Evolutionary conservation across 2,888 invertebrate species (phyloP).

Genomic region (Periphyllus acericola): DNA sequence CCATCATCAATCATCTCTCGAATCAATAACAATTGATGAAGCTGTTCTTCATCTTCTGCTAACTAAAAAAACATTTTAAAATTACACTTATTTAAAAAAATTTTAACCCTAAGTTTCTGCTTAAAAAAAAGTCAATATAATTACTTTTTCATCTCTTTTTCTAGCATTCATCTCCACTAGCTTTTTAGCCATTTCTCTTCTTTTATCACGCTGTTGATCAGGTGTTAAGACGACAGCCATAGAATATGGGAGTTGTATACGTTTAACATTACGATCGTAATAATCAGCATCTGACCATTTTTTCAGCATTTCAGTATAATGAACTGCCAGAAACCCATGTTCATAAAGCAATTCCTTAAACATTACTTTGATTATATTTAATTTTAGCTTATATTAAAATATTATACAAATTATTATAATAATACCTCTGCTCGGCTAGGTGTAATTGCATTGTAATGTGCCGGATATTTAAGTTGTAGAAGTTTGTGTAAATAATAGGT

Average conservation of each 20-base stretch:
- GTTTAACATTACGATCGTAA: constrained; percentile 83
- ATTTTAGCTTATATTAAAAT: no score
- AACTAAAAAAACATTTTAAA: constrained; percentile 69
- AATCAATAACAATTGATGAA: constrained; percentile 79
- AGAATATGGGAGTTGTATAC: constrained; percentile 86
- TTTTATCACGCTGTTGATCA: constrained; percentile 87
- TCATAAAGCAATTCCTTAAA: constrained; percentile 80
- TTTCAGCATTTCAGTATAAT: constrained; percentile 82
- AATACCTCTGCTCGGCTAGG: constrained; percentile 82
- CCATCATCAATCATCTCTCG: constrained; percentile 82
- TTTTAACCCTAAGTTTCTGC: neutral
- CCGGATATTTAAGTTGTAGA: constrained; percentile 92
- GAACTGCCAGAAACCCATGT: constrained; percentile 80
- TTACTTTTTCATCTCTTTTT: constrained; percentile 83
- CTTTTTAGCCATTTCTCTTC: constrained; percentile 84
- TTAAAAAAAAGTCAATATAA: neutral
- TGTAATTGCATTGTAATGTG: constrained; percentile 87
- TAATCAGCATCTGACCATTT: constrained; percentile 85
- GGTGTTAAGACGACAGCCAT: constrained; percentile 73
- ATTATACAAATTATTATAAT: neutral
- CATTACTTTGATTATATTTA: constrained; percentile 27
- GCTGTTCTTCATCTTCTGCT: constrained; percentile 87
- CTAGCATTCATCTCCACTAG: constrained; percentile 90
- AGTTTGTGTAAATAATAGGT: constrained; percentile 85
- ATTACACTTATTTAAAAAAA: neutral